Conservation (phyloP, 2,888 invertebrate species). For the Stenodera caucasica region DNA sequence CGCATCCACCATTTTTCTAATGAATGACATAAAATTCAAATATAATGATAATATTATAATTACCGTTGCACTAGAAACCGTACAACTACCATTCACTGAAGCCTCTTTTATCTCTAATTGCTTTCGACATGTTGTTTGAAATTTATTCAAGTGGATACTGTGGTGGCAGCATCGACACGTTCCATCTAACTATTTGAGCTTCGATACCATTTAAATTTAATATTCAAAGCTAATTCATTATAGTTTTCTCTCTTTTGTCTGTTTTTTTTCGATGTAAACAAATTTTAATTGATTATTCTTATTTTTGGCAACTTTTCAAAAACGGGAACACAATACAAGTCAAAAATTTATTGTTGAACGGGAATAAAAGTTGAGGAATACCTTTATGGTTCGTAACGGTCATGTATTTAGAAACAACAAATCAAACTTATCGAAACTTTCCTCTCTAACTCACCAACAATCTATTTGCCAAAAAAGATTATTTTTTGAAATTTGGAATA, state of each 20-base stretch:
- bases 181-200: not conserved
- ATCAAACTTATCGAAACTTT: constrained; percentile 27
- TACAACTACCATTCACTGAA: not conserved
- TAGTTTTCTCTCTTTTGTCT: not conserved
- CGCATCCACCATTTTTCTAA: not conserved
- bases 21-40: not conserved
- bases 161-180: not conserved
- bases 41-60: not conserved
- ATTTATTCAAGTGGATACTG: not conserved
- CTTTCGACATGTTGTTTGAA: not conserved
- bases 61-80: not conserved
- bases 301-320: not conserved
- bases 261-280: not conserved
- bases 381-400: constrained; percentile 21
- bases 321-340: not conserved
- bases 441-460: constrained; percentile 11
- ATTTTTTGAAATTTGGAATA: constrained; percentile 19
- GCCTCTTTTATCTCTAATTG: not conserved
- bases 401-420: constrained; percentile 23
- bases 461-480: constrained; percentile 20
- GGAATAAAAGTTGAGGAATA: constrained; percentile 16
- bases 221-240: not conserved
- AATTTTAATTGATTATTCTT: not conserved
- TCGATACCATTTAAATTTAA: not conserved
- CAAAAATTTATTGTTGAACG: constrained; percentile 9